A percentile compares a stretch with the other conserved stretches of the same genome.
phyloP scores from a whole-genome alignment of 2,113 vertebrate species.

The Notothenia rossii region DNA sequence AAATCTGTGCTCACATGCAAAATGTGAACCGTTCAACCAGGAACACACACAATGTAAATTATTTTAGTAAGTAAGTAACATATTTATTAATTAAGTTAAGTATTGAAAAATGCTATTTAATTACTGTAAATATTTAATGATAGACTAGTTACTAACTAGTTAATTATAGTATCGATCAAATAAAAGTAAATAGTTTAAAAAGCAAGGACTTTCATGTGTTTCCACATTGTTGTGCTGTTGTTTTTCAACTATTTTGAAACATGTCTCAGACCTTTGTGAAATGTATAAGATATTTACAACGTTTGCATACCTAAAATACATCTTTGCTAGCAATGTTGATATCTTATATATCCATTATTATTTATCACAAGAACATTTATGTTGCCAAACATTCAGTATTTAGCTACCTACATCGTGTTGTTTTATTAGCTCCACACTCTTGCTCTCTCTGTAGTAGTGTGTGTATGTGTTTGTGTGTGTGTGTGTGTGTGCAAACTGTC shows the following conservation, averaged over 20 bases:
- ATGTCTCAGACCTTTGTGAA: not conserved
- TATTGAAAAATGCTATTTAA: not conserved
- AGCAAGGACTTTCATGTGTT: not conserved
- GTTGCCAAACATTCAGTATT: conserved; percentile 15
- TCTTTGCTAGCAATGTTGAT: conserved; percentile 85
- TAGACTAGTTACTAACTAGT: too few relatives aligned
- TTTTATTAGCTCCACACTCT: not conserved
- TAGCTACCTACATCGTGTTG: conserved; percentile 14
- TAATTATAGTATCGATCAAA: too few relatives aligned
- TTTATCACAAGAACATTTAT: conserved; percentile 85
- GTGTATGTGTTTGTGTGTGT: conserved; percentile 37
- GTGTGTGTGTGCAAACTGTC: conserved; percentile 54
- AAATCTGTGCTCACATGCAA: not conserved
- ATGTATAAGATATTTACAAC: not conserved
- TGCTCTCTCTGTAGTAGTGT: conserved; percentile 46
- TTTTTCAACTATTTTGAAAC: not conserved
- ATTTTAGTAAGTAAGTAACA: not conserved
- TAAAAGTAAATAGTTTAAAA: not conserved
- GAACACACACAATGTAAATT: not conserved
- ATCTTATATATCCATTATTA: conserved; percentile 80
- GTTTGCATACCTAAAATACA: conserved; percentile 45
- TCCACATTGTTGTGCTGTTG: not conserved
- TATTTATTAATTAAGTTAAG: not conserved
- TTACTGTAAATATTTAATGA: not conserved
- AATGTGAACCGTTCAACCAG: not conserved